Evolutionary conservation across 1,140 invertebrate species (phyloP), one percentile per base, ranked within the genome.

Genomic region (Cepaea nemoralis): DNA sequence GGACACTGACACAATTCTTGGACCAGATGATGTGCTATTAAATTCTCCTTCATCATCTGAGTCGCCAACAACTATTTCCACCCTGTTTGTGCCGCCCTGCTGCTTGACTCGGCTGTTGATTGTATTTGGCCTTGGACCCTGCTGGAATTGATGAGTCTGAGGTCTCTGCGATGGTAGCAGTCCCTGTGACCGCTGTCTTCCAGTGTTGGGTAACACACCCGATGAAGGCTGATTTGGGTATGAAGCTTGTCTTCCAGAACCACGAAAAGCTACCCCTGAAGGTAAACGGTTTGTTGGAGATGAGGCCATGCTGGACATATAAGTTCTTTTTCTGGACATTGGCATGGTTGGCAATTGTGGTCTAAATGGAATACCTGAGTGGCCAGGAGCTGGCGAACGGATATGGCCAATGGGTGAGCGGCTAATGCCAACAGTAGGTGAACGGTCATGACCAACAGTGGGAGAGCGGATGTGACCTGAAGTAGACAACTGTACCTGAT

Each of bases 11-110:
- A 63, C n/a, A 63, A 63, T 63, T 63, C 27, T 63, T 31, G 16
- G 27, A 31, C 59, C 59, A 63, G 27, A 31, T 63, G 59, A 63
- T 63, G 59, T 63, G 10, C 5, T 24, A 5, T 63, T 63, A 8
- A 63, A 63, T 6, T 63, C 59, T 63, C 16, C 59, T 31, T 63
- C 59, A 27, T 63, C 59, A 63, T 63, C 59, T 1, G 59, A 63
- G 59, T 63, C 59, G 5, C 59, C 59, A n/a, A 63, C 10, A 31
- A 63, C 22, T 63, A 63, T 63, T 63, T 63, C 59, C 59, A 63
- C 6, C n/a, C 59, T 27, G 33, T 63, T 27, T 31, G 33, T 6
- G 27, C 6, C 16, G 10, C 27, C 33, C n/a, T 63, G 59, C 27
- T 63, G 59, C 0, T 19, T 63, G 5, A 31, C 22, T 19, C 59